These are phyloP conservation scores for Calyptomena viridis DNA, from an alignment of 2,113 vertebrate species.

Conservation along the genomic window DNA sequence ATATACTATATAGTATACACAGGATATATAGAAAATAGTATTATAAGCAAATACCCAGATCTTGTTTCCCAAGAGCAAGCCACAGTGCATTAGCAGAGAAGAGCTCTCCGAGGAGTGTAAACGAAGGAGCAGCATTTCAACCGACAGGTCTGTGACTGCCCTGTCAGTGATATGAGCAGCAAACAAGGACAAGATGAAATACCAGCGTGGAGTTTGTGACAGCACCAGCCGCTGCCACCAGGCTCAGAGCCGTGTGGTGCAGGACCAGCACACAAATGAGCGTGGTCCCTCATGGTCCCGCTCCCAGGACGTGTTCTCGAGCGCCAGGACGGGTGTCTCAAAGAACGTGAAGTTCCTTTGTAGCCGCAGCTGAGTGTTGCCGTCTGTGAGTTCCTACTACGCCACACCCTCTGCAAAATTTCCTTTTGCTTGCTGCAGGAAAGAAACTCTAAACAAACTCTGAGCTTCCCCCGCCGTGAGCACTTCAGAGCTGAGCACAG, in stretches of 20 bases:
- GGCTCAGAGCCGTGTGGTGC: not conserved
- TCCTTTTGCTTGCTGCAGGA: not conserved
- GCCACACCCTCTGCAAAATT: not conserved
- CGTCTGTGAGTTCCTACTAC: not conserved
- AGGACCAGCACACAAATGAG: not conserved
- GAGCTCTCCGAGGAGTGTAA: not conserved
- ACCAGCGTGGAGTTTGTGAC: not conserved
- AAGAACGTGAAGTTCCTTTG: not conserved
- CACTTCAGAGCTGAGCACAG: not conserved
- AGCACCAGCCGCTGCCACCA: not conserved
- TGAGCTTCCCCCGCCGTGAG: not conserved
- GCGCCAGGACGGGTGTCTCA: not conserved
- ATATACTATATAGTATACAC: too few species aligned
- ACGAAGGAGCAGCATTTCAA: not conserved
- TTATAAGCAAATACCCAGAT: not conserved
- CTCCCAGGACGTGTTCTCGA: not conserved
- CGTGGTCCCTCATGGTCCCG: fast-evolving
- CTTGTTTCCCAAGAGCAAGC: not conserved
- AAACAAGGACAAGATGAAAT: not conserved
- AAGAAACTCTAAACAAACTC: not conserved
- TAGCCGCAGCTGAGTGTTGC: fast-evolving
- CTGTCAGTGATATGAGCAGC: not conserved
- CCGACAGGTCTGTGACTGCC: not conserved
- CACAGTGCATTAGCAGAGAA: not conserved
- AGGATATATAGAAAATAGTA: too few species aligned